phyloP scores from a whole-genome alignment of 2,797 vertebrate species.

The Xenentodon cancila region DNA sequence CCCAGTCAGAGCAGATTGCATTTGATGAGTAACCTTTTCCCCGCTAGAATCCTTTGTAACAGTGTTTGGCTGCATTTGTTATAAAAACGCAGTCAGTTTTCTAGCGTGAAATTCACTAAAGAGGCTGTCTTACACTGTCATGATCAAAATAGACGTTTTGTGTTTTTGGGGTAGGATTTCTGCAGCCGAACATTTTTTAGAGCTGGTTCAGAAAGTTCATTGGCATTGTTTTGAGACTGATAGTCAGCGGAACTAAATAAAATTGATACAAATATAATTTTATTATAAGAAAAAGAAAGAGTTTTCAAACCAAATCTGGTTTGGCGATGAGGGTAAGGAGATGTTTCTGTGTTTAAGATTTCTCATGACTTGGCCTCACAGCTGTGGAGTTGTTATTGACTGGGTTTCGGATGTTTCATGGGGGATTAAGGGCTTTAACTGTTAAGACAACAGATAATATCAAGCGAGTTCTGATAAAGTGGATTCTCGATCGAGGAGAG shows the following conservation, averaged over 20 bases:
- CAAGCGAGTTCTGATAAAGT: neutral
- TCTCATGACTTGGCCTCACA: neutral
- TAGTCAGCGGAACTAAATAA: neutral
- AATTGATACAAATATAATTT: neutral
- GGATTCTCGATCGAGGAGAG: too few species aligned
- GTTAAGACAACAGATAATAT: neutral
- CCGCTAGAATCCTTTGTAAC: too few species aligned
- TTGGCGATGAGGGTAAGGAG: neutral
- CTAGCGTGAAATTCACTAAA: too few species aligned
- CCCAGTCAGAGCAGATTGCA: neutral
- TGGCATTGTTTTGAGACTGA: too few species aligned
- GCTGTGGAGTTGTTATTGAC: neutral
- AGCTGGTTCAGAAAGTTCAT: too few species aligned
- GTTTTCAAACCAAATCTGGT: neutral
- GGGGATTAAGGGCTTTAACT: neutral
- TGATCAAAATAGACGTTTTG: too few species aligned
- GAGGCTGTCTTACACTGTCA: too few species aligned
- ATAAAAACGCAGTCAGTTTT: too few species aligned
- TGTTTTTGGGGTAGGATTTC: neutral
- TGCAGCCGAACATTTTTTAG: neutral
- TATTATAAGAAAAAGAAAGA: neutral
- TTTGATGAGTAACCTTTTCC: neutral
- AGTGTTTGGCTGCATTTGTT: too few species aligned
- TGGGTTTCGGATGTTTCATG: neutral
- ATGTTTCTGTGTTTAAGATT: too few species aligned